Percentiles rank a stretch among this genome's conserved stretches.
phyloP scores from a whole-genome alignment of 2,888 invertebrate genomes.

The Gryllus longicercus region DNA sequence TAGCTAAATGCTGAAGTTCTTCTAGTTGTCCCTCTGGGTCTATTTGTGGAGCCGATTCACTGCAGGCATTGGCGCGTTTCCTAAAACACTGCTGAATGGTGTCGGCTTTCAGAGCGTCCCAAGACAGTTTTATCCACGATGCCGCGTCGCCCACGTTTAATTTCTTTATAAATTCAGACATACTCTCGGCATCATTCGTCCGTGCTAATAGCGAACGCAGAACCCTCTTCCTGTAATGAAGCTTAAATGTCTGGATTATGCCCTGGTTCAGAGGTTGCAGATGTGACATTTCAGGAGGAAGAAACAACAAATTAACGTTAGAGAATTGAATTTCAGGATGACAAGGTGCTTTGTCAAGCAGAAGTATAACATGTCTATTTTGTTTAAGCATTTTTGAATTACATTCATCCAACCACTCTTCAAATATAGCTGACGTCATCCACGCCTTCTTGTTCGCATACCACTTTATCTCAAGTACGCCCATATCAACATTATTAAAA shows the following conservation, averaged over 20 bases:
- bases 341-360: conserved; percentile 27
- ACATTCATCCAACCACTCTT: conserved; percentile 22
- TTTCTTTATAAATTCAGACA: background rate
- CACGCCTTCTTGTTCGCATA: conserved; percentile 22
- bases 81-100: too few relatives aligned
- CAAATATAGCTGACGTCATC: conserved; percentile 29
- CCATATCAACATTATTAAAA: conserved; percentile 21
- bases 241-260: conserved; percentile 26
- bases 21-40: too few relatives aligned
- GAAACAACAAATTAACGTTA: conserved; percentile 28
- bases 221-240: conserved; percentile 24
- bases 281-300: conserved; percentile 18
- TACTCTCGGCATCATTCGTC: background rate
- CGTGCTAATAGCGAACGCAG: conserved; percentile 24
- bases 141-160: too few relatives aligned
- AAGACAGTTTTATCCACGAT: too few relatives aligned
- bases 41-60: too few relatives aligned
- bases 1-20: too few relatives aligned
- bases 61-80: too few relatives aligned
- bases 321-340: conserved; percentile 26
- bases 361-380: conserved; percentile 24
- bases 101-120: too few relatives aligned
- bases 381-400: conserved; percentile 27
- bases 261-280: conserved; percentile 30
- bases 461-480: conserved; percentile 19